Evolutionary conservation across 1,140 invertebrate species (phyloP).

Genomic region (Matsumurasca onukii): DNA sequence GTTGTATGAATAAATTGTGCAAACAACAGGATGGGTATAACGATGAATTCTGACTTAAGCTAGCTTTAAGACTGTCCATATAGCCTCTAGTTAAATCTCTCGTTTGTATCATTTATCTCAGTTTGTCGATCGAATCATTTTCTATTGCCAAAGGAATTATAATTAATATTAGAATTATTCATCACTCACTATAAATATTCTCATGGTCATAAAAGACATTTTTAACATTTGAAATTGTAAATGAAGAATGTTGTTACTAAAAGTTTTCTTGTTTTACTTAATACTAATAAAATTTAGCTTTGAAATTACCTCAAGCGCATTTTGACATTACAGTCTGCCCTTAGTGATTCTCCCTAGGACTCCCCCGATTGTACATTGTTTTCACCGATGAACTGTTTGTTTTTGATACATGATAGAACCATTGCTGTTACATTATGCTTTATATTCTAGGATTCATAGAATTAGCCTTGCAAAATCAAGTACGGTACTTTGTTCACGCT

Average conservation of each 20-base stretch:
- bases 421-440: constrained; percentile 6
- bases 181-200: constrained; percentile 24
- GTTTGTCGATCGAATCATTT: constrained; percentile 22
- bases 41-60: constrained; percentile 26
- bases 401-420: constrained; percentile 10
- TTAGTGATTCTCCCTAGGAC: not conserved
- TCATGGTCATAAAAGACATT: constrained; percentile 23
- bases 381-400: not conserved
- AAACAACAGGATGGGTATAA: not conserved
- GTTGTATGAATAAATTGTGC: not conserved
- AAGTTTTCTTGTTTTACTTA: not conserved
- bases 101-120: constrained; percentile 12
- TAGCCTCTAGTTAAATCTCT: constrained; percentile 26
- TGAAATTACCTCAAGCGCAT: not conserved
- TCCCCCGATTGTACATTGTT: not conserved
- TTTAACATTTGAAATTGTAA: constrained; percentile 4
- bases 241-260: constrained; percentile 2
- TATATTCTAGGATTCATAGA: constrained; percentile 10
- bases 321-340: not conserved
- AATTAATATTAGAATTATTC: constrained; percentile 19
- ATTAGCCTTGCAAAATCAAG: constrained; percentile 13
- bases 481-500: constrained; percentile 12
- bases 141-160: constrained; percentile 38
- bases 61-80: constrained; percentile 34
- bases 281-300: not conserved